These are phyloP conservation scores for Atta texana DNA, from an alignment of 1,140 invertebrate species.

Conservation along the genomic window DNA sequence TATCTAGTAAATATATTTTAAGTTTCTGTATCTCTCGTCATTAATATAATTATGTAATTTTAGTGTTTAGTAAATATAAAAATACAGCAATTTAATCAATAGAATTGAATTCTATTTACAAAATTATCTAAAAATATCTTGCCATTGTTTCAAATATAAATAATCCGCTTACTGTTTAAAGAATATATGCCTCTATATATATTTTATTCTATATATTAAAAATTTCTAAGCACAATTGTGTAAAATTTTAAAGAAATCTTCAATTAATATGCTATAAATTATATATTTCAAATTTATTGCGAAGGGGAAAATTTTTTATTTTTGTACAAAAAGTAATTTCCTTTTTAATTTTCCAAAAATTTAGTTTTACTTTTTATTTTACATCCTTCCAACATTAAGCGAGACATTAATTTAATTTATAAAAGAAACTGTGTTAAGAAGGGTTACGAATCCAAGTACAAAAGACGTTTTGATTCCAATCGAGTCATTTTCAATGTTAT, in stretches of 20 bases:
- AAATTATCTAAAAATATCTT: neutral
- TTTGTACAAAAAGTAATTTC: neutral
- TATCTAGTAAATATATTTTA: neutral
- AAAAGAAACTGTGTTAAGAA: too few relatives aligned
- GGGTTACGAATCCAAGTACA: too few relatives aligned
- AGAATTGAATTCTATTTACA: neutral
- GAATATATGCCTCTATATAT: neutral
- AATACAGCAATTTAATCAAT: neutral
- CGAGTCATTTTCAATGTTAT: too few relatives aligned
- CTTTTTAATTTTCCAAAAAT: neutral
- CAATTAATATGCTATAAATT: neutral
- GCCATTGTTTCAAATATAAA: neutral
- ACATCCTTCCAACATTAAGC: neutral
- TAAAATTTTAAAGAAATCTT: neutral
- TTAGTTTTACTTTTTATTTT: neutral
- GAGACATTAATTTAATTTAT: neutral
- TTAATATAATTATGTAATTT: constrained; percentile 3
- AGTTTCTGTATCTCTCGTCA: neutral
- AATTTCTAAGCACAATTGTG: neutral
- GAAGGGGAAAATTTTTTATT: neutral
- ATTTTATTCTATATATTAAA: neutral
- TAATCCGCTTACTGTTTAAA: neutral
- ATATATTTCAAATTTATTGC: neutral
- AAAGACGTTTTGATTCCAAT: too few relatives aligned
- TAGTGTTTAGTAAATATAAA: neutral